Evolutionary conservation across 2,888 invertebrate species (phyloP), one percentile per base, ranked within the genome.

Genomic region (Carpatolechia fugitivella): DNA sequence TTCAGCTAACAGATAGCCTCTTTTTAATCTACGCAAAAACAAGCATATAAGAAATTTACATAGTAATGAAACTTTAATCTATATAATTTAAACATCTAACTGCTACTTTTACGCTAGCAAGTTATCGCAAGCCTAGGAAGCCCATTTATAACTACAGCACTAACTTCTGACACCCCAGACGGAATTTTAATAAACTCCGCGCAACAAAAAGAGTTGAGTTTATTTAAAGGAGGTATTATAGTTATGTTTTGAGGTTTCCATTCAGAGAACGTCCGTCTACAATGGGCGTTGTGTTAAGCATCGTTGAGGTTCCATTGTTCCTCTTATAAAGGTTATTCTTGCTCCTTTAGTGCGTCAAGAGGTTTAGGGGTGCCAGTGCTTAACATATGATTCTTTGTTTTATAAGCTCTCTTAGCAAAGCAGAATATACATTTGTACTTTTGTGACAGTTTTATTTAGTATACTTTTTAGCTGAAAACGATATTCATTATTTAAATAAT

Each of bases 231-330:
- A 11, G 44, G 31, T 46, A 53, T 52, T 52, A 48, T 24, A 56
- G 49, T 51, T 54, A 29, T 40, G 36, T 24, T 38, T 40, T 51
- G 54, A 57, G 51, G 51, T 57, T 41, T 13, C 29, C 24, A 47
- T 50, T 48, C 38, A 48, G 48, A 30, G 59, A 65, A 78, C 69
- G 72, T 67, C 70, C 67, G 68, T 52, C 18, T 57, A 76, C 74
- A 73, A 74, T 72, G 68, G 61, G 53, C 74, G 77, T 74, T 74
- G 71, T 72, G 67, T 67, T 63, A 55, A 71, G 70, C 70, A 73
- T 77, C 76, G 76, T 79, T 66, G 61, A 56, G 57, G 52, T 57
- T 50, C 54, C 63, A 73, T 79, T 80, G 77, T 79, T 75, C 71
- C 67, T 57, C 68, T 61, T 60, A 61, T 63, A 67, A 76, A 77